Conservation (phyloP, 2,888 invertebrate species). For the Rotaria magnacalcarata region DNA sequence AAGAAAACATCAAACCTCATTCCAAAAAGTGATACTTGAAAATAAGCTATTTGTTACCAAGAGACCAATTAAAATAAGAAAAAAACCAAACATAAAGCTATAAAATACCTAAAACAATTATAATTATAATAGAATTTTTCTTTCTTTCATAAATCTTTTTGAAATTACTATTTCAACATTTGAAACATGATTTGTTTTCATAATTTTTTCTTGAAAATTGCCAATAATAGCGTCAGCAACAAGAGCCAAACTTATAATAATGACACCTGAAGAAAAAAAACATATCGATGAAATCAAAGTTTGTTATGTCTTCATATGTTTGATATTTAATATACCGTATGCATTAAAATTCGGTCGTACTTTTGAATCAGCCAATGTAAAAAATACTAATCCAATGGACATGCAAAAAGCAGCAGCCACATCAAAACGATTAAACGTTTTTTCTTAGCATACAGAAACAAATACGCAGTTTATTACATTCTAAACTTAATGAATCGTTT, state of each 20-base stretch:
- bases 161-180: constrained; percentile 77
- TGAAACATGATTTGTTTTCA: constrained; percentile 75
- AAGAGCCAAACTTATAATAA: constrained; percentile 70
- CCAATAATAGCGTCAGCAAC: constrained; percentile 90
- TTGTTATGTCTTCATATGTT: neutral
- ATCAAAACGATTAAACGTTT: constrained; percentile 76
- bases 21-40: constrained; percentile 27
- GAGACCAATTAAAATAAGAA: constrained; percentile 41
- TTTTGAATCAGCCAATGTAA: constrained; percentile 74
- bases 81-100: constrained; percentile 46
- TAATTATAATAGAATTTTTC: neutral
- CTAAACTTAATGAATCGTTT: constrained; percentile 47
- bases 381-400: constrained; percentile 82
- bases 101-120: constrained; percentile 16
- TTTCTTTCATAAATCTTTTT: neutral
- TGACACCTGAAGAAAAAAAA: constrained; percentile 56
- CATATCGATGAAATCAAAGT: constrained; percentile 41
- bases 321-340: constrained; percentile 58
- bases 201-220: constrained; percentile 90
- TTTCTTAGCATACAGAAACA: constrained; percentile 62
- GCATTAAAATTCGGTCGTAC: constrained; percentile 65
- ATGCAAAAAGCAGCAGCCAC: constrained; percentile 77
- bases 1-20: neutral
- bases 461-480: neutral
- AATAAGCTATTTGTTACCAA: constrained; percentile 42